phyloP scores from a whole-genome alignment of 2,113 vertebrate species.

The Nothoprocta pentlandii region DNA sequence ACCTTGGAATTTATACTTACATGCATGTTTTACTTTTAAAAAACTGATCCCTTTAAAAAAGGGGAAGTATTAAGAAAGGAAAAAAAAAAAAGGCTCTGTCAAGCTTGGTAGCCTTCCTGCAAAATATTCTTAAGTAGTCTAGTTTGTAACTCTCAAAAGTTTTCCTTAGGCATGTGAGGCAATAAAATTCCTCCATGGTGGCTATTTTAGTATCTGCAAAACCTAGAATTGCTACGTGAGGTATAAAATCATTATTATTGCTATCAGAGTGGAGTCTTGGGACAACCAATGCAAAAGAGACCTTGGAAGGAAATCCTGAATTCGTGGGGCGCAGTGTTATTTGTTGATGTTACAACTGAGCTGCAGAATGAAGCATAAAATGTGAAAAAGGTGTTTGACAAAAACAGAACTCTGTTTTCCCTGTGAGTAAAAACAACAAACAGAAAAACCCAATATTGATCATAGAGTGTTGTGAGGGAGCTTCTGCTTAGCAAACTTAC shows the following conservation, averaged over 20 bases:
- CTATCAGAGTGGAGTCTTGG: not conserved
- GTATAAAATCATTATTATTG: not conserved
- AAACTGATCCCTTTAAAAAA: not conserved
- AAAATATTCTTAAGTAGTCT: not conserved
- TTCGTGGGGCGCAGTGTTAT: not conserved
- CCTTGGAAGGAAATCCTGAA: not conserved
- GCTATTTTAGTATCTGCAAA: not conserved
- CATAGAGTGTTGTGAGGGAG: accelerated
- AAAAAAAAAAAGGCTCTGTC: not conserved
- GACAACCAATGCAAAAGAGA: accelerated
- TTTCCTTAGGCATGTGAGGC: not conserved
- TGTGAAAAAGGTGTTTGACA: not conserved
- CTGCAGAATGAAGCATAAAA: not conserved
- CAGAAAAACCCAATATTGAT: not conserved
- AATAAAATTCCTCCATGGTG: not conserved
- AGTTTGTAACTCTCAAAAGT: not conserved
- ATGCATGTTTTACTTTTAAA: not conserved
- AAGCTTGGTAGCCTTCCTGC: not conserved
- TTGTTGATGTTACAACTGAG: not conserved
- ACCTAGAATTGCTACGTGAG: not conserved
- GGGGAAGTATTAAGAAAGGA: not conserved
- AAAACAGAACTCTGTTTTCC: not conserved
- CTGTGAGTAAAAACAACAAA: not conserved
- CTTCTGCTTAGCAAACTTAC: not conserved
- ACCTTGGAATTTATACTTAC: not conserved